Conservation (phyloP, 2,888 invertebrate species). For the Acleris literana region DNA sequence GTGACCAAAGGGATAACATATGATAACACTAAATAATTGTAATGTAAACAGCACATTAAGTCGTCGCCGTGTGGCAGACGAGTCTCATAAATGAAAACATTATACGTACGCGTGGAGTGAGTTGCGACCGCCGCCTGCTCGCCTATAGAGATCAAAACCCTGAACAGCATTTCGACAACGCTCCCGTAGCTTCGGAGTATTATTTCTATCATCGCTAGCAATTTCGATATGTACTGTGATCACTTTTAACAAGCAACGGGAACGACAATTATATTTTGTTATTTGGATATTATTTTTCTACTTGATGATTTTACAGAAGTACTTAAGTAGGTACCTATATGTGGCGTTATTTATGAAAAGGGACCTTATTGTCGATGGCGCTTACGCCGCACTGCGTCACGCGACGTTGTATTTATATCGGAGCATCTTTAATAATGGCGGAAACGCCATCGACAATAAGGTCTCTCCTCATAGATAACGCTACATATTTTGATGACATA, state of each 20-base stretch:
- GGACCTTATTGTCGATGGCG: no score
- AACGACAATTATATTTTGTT: background rate
- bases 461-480: no score
- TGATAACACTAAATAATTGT: constrained; percentile 55
- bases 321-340: background rate
- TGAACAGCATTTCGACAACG: background rate
- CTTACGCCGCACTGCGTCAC: no score
- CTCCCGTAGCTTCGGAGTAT: background rate
- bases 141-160: constrained; percentile 8
- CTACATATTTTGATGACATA: background rate
- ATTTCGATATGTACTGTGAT: background rate
- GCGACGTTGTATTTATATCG: no score
- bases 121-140: constrained; percentile 2
- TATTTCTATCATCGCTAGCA: background rate
- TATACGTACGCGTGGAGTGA: constrained; percentile 18
- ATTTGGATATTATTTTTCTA: background rate
- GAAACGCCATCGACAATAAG: no score
- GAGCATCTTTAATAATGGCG: no score
- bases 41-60: constrained; percentile 58
- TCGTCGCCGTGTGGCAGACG: constrained; percentile 39
- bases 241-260: background rate
- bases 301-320: background rate
- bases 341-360: no score
- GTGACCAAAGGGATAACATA: constrained; percentile 53
- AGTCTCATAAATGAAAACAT: constrained; percentile 21